phyloP scores from a whole-genome alignment of 2,113 vertebrate genomes.

The Piaya cayana region DNA sequence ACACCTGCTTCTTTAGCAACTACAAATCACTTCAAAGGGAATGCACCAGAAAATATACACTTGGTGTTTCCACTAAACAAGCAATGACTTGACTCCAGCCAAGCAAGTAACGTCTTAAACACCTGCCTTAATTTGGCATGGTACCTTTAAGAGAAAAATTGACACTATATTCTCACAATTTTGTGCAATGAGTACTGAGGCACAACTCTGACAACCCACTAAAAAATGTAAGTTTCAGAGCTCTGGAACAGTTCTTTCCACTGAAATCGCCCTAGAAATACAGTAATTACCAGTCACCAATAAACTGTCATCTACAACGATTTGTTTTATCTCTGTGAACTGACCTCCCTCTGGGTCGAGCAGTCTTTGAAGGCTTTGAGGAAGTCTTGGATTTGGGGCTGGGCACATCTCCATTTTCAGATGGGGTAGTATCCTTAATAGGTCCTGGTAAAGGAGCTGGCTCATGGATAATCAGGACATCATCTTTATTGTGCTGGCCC shows the following conservation, averaged over 20 bases:
- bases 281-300: not conserved
- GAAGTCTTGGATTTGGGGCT: slow-evolving; percentile 86
- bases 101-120: not conserved
- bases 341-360: slow-evolving; percentile 88
- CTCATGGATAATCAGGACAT: slow-evolving; percentile 93
- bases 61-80: not conserved
- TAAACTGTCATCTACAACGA: not conserved
- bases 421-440: slow-evolving; percentile 86
- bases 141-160: not conserved
- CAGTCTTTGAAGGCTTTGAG: slow-evolving; percentile 83
- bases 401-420: slow-evolving; percentile 89
- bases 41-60: not conserved
- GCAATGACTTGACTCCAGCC: not conserved
- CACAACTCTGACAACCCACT: not conserved
- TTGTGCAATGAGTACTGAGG: not conserved
- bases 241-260: not conserved
- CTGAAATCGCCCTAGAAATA: not conserved
- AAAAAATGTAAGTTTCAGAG: not conserved
- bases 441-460: slow-evolving; percentile 79
- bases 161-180: not conserved
- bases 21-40: not conserved
- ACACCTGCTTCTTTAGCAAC: not conserved
- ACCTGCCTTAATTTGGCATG: not conserved
- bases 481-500: slow-evolving; percentile 95
- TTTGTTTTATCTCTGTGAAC: slow-evolving; percentile 39